Base-by-base conservation (phyloP, 2,888 invertebrate genomes). In the Erebia aethiops region DNA sequence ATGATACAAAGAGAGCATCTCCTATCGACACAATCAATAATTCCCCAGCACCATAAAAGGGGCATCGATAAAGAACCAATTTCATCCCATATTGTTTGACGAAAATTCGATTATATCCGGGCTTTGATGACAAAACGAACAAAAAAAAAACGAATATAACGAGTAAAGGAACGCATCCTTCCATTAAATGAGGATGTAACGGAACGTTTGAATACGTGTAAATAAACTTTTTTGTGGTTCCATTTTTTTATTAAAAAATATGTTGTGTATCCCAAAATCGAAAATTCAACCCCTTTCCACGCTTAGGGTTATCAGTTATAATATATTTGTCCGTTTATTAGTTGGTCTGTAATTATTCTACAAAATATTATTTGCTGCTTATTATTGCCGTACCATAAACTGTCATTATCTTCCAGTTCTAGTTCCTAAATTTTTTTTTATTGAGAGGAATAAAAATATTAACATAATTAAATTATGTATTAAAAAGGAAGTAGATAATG, bases 61-160 rank as follows among this genome's bases (percentile, higher is more conserved):
- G 79, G 81, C 81, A 80, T 81, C 82, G 82, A 90, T 87, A 90
- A 87, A 87, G 83, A 90, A 88, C 88, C 91, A 91, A 92, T 92
- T 92, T 90, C 86, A 89, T 84, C 84, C 82, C 77, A 83, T 85
- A 91, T 90, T 92, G 92, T 92, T 88, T 90, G 89, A 89, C 89
- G 87, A 89, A 88, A 91, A 90, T 87, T 91, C 89, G 88, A 92
- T 92, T 92, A 89, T 87, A 82, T 84, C 83, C 86, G 86, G 85
- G 78, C 81, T 82, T 79, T 81, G 85, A 87, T 82, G 88, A 88
- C 86, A 87, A 75, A 79, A 81, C 80, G 79, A 84, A 87, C 21
- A 87, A 85, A 83, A 82, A n/a, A 76, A 46, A 79, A 75, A 71
- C 71, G 77, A 77, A 82, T 79, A 81, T 78, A 76, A 78, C 77